Conservation (phyloP, 2,888 invertebrate species). For the Gymnosoma rotundatum region DNA sequence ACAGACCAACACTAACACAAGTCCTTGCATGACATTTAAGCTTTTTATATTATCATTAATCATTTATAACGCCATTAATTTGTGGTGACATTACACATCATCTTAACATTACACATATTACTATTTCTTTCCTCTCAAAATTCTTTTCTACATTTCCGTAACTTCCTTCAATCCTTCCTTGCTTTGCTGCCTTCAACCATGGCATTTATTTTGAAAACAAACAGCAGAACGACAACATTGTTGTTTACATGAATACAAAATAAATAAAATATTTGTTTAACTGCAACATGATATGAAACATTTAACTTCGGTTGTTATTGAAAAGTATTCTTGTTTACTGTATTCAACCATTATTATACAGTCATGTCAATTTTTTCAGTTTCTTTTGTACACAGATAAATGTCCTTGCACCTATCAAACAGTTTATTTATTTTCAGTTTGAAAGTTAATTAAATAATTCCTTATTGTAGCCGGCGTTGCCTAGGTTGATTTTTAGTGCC, state of each 20-base stretch:
- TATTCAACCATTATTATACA: too few species aligned
- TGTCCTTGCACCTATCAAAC: too few species aligned
- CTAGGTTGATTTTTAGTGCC: too few species aligned
- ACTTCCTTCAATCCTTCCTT: not conserved
- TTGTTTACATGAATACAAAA: not conserved
- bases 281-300: not conserved
- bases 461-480: too few species aligned
- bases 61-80: conserved; percentile 64
- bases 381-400: too few species aligned
- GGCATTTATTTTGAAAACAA: not conserved
- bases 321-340: too few species aligned
- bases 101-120: not conserved
- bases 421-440: too few species aligned
- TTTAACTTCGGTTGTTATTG: too few species aligned
- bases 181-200: not conserved
- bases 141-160: not conserved
- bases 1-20: not conserved
- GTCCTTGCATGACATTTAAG: conserved; percentile 47
- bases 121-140: not conserved
- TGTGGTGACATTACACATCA: not conserved
- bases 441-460: too few species aligned
- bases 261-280: not conserved
- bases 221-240: not conserved
- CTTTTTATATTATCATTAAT: conserved; percentile 60
- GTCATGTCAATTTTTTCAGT: too few species aligned